Evolutionary conservation across 2,888 invertebrate genomes (phyloP), one percentile per base, ranked within the genome.

Genomic region (Marasmarcha lunaedactyla): DNA sequence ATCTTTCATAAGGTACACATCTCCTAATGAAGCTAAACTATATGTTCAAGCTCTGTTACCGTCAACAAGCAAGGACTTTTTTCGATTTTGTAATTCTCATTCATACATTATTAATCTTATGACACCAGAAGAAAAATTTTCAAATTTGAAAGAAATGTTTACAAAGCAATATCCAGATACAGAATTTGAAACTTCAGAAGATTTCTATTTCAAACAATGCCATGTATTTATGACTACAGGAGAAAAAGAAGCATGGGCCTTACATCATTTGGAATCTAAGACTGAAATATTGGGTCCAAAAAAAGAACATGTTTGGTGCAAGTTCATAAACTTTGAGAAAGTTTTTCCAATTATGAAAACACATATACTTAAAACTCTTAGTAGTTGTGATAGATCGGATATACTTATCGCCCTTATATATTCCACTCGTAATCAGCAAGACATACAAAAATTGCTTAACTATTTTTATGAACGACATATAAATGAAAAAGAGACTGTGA

Each of bases 391-490:
- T 38, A 55, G 71, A 33, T 42, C 44, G n/a, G 47, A 59, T 2
- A 55, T 72, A 39, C 12, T 67, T 2, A 41, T 52, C 2, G 39
- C 57, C 37, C 52, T 73, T 34, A 43, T 63, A 6, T 44, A 60
- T 20, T 50, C 60, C 1, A 59, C 59, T 9, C 59, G 54, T 49
- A 63, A 45, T 36, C 53, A 64, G 37, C 37, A 46, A 1, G 59
- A 73, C 2, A 39, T 71, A 12, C 51, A 51, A 41, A 52, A 41
- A 13, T 42, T 72, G 4, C 49, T 73, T 2, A 50, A 49, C n/a
- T 63, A 73, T 49, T 74, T 59, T 46, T 58, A 59, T 40, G 54
- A 63, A 1, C 60, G 65, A 41, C 70, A 71, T 51, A 47, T 57
- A 0, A 72, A 72, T 47, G 74, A 71, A 51, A 44, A 20, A 15